Percentiles rank a stretch among this genome's conserved stretches.
Conservation (phyloP, 2,888 invertebrate species). For the Hanleya hanleyi region DNA sequence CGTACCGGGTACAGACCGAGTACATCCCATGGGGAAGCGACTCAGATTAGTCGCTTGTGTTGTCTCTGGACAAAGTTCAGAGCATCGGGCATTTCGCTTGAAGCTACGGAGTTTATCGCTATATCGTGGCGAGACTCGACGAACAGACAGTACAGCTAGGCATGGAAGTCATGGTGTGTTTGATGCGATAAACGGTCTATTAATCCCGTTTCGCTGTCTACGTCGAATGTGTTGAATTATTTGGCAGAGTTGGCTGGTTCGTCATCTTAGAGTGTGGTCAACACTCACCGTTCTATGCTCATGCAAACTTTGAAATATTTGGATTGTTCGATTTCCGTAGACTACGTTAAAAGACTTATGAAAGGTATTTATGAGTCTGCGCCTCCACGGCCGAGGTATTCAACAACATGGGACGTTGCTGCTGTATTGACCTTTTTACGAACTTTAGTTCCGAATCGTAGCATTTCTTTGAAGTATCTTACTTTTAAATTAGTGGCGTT, state of each 20-base stretch:
- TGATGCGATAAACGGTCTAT: background rate
- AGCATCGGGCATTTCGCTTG: too few relatives aligned
- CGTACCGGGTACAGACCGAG: too few relatives aligned
- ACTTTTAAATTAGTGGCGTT: slow-evolving; percentile 21
- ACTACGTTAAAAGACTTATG: background rate
- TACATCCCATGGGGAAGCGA: too few relatives aligned
- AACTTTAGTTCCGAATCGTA: background rate
- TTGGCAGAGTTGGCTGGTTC: background rate
- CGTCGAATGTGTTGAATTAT: background rate
- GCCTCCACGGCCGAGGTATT: background rate
- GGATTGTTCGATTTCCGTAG: too few relatives aligned
- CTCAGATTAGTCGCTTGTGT: too few relatives aligned
- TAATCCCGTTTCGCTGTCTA: background rate
- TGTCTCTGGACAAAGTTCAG: too few relatives aligned
- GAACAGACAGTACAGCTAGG: background rate
- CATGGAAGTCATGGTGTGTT: background rate
- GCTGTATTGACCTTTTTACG: background rate
- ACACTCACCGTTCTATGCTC: background rate
- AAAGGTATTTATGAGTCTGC: background rate
- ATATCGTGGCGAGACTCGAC: background rate
- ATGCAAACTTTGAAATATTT: background rate
- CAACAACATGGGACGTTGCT: background rate
- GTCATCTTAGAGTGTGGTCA: background rate
- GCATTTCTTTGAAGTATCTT: slow-evolving; percentile 10
- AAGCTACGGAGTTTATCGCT: too few relatives aligned